Evolutionary conservation across 2,888 invertebrate species (phyloP).

Genomic region (Tipula unca): DNA sequence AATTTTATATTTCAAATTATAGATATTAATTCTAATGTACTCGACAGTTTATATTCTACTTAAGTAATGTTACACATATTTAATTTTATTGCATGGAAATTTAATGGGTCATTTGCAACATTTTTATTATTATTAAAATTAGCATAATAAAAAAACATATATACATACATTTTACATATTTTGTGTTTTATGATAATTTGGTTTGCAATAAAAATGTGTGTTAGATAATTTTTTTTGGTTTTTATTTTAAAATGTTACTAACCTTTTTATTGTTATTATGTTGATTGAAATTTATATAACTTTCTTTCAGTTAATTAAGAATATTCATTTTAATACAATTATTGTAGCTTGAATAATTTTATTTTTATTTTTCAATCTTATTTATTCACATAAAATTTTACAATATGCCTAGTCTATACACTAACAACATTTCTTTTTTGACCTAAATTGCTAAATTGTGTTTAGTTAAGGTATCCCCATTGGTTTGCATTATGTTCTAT

Average conservation of each 20-base stretch:
- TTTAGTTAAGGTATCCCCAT: too few species aligned
- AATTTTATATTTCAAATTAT: constrained; percentile 1
- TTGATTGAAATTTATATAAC: background rate
- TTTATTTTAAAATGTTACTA: background rate
- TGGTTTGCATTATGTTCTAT: too few species aligned
- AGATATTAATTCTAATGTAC: background rate
- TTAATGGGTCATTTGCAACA: constrained; percentile 14
- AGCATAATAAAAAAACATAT: background rate
- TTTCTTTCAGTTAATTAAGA: background rate
- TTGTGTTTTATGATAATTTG: background rate
- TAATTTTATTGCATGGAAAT: constrained; percentile 4
- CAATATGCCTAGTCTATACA: too few species aligned
- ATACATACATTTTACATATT: too few species aligned
- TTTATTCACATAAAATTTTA: too few species aligned
- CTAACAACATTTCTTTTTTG: too few species aligned
- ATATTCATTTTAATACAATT: background rate
- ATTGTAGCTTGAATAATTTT: too few species aligned
- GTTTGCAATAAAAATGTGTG: background rate
- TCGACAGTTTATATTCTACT: background rate
- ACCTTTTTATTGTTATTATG: background rate
- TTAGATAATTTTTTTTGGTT: background rate
- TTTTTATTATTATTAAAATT: background rate
- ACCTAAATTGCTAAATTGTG: too few species aligned
- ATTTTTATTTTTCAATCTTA: background rate
- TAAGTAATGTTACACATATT: constrained; percentile 8